A percentile compares a stretch with the other conserved stretches of the same genome.
Conservation (phyloP, 1,140 invertebrate species). For the Teleogryllus occipitalis region DNA sequence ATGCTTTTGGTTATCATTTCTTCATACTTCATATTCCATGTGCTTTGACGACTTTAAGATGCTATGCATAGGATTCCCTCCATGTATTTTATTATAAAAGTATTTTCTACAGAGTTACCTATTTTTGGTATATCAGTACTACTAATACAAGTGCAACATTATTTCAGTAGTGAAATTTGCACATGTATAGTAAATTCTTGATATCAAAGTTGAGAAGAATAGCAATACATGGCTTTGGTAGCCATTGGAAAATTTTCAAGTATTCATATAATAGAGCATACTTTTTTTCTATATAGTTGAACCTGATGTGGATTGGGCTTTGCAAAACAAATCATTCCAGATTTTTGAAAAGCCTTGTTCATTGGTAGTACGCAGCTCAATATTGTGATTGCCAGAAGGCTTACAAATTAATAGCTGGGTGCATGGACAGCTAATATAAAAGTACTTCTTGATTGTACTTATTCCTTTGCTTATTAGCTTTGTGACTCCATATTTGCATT, state of each 20-base stretch:
- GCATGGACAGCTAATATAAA: background rate
- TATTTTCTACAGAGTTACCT: constrained; percentile 7
- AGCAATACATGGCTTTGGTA: background rate
- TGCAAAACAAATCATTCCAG: background rate
- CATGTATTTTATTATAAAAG: constrained; percentile 9
- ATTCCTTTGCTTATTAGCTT: constrained; percentile 10
- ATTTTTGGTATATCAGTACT: background rate
- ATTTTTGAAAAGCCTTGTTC: background rate
- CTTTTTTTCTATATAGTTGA: background rate
- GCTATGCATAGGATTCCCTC: background rate
- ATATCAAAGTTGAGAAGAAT: background rate
- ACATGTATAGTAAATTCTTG: background rate
- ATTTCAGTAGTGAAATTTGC: background rate
- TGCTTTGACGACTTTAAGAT: constrained; percentile 6
- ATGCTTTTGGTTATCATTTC: background rate
- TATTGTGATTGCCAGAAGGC: background rate
- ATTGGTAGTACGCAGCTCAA: background rate
- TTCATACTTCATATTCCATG: background rate
- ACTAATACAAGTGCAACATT: constrained; percentile 12
- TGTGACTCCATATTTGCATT: background rate
- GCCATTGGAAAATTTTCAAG: background rate
- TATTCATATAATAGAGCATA: background rate
- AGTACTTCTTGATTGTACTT: constrained; percentile 16
- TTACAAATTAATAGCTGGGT: background rate
- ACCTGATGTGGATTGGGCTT: background rate